Evolutionary conservation across 2,797 vertebrate species (phyloP), one percentile per base, ranked within the genome.

Genomic region (Peromyscus aztecus): DNA sequence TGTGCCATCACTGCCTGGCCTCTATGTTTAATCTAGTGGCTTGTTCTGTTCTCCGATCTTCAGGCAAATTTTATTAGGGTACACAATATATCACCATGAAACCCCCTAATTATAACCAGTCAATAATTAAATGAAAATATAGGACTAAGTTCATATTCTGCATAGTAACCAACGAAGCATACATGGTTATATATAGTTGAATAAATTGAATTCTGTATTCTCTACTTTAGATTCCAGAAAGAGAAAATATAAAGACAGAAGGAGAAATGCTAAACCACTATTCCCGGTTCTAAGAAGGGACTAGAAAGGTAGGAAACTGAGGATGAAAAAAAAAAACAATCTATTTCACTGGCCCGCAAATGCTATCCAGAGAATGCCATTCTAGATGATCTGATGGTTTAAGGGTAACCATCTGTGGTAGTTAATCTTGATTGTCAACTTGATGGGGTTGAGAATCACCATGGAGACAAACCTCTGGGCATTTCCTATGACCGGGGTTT

Each of bases 181-280:
- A 81, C 0, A 7, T 1, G 4, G 81, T 90, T 21, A 63, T 86
- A 89, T 24, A 71, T 7, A 95, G 63, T 34, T 92, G 61, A 82
- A 71, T 40, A 88, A 90, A 80, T 2, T 69, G 59, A 89, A 86
- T 93, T 75, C 46, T 92, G 12, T 46, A 43, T 87, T 86, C 67
- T 86, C n/a, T 81, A 82, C 57, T 46, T 24, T 5, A 31, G 65
- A 63, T 31, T 43, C 59, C n/a, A 90, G 40, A 40, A 92, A 90
- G 55, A 94, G 6, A 37, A 0, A 89, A 17, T 57, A 8, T 14
- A 87, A 89, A 34, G 17, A 80, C 11, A 23, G 76, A 87, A 82
- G 46, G 10, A 75, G 31, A 89, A 63, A 77, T 40, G 7, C 12
- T 76, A 49, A 73, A 9, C 46, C 5, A 16, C 19, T 81, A 52